A percentile compares a stretch with the other conserved stretches of the same genome.
Evolutionary conservation across 2,888 invertebrate species (phyloP).

Genomic region (Imbricaverruca yamaguchii): DNA sequence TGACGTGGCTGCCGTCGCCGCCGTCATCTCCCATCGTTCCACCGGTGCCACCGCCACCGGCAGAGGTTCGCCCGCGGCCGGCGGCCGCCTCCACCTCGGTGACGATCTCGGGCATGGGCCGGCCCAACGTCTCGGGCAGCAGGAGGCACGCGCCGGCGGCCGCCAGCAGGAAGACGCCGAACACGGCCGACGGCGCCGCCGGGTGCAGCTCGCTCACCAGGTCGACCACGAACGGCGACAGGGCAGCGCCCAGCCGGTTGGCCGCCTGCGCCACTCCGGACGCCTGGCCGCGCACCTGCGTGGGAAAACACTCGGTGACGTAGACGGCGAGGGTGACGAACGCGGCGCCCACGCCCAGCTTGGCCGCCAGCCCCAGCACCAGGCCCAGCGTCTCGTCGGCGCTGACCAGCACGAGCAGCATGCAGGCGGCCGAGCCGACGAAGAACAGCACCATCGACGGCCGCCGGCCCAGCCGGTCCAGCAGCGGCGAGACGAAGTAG

Average conservation of each 20-base stretch:
- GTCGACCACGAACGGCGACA: conserved; percentile 43
- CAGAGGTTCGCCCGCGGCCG: no score
- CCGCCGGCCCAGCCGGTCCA: conserved; percentile 44
- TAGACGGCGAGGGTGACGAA: conserved; percentile 45
- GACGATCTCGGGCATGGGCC: background rate
- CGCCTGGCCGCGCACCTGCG: conserved; percentile 44
- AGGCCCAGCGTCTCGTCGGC: conserved; percentile 31
- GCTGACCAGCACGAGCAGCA: conserved; percentile 41
- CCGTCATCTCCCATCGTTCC: no score
- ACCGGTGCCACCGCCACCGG: no score
- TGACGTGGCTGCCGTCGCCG: no score
- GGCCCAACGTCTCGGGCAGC: background rate
- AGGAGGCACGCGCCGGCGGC: background rate
- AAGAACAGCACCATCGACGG: conserved; percentile 43
- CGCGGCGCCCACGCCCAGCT: conserved; percentile 44
- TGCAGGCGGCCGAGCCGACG: conserved; percentile 41
- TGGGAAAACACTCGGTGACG: conserved; percentile 35
- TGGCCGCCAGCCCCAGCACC: conserved; percentile 38
- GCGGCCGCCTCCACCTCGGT: background rate
- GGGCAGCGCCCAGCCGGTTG: conserved; percentile 46
- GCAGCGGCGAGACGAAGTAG: conserved; percentile 39
- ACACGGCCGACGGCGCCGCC: background rate
- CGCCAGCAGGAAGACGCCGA: background rate
- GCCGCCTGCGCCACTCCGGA: background rate
- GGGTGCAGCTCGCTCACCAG: conserved; percentile 26